Conservation (phyloP, 2,888 invertebrate genomes). For the Catocala nupta region DNA sequence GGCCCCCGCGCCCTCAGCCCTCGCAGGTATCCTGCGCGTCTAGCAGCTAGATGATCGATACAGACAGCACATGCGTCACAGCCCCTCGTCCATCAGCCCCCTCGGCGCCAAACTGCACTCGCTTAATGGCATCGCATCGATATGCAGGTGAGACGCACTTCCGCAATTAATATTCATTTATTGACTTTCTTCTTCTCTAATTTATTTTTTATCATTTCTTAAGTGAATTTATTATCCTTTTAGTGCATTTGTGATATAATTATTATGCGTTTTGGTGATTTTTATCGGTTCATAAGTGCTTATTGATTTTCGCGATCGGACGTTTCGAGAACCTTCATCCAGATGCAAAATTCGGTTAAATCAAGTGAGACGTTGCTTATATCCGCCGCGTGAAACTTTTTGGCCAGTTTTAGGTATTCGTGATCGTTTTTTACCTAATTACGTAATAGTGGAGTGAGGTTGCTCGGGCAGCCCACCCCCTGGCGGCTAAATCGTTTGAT, state of each 20-base stretch:
- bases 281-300: neutral
- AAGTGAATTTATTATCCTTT: neutral
- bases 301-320: neutral
- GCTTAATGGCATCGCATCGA: slow-evolving; percentile 16
- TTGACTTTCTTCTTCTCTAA: neutral
- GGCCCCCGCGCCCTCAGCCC: neutral
- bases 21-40: slow-evolving; percentile 7
- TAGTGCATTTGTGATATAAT: neutral
- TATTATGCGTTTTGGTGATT: neutral
- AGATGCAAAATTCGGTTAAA: neutral
- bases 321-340: neutral
- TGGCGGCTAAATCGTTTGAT: neutral
- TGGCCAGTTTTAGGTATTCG: no score
- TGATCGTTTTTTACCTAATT: neutral
- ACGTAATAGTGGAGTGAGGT: neutral
- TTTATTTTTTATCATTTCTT: neutral
- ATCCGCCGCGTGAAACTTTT: no score
- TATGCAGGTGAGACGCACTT: slow-evolving; percentile 14
- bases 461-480: neutral
- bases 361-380: no score
- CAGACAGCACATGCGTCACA: slow-evolving; percentile 13
- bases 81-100: neutral
- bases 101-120: slow-evolving; percentile 2
- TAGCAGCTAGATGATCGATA: slow-evolving; percentile 10
- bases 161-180: neutral